Conservation (phyloP, 1,140 invertebrate genomes). For the Spodoptera litura region DNA sequence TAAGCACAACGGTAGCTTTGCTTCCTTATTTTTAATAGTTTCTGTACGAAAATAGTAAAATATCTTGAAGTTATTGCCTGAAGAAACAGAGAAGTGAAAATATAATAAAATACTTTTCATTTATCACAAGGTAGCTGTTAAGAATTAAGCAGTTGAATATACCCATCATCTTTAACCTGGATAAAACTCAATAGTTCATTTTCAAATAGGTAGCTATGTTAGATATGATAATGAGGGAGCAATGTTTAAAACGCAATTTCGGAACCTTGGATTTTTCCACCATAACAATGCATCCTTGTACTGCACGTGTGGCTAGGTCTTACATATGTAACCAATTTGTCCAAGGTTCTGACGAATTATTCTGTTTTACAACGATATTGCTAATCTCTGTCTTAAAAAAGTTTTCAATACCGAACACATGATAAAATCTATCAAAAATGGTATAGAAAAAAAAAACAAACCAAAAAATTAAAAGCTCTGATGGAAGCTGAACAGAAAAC, state of each 20-base stretch:
- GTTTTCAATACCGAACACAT: too few relatives aligned
- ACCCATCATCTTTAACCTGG: neutral
- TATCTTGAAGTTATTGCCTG: neutral
- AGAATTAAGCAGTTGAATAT: too few relatives aligned
- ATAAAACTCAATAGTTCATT: too few relatives aligned
- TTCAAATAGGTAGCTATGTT: too few relatives aligned
- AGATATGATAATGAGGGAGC: neutral
- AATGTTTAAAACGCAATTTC: conserved; percentile 5
- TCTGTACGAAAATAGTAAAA: too few relatives aligned
- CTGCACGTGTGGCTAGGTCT: conserved; percentile 4
- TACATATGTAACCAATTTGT: neutral
- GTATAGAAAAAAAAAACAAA: too few relatives aligned
- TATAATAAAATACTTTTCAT: too few relatives aligned
- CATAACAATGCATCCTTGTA: neutral
- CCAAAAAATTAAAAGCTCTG: too few relatives aligned
- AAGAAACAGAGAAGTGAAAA: neutral
- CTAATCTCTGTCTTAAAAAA: neutral
- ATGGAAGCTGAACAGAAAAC: too few relatives aligned
- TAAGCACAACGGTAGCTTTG: conserved; percentile 1
- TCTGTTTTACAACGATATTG: neutral
- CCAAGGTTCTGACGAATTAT: neutral
- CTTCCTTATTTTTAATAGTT: too few relatives aligned
- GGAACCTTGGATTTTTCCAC: neutral
- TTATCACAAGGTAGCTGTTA: too few relatives aligned
- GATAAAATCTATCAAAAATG: too few relatives aligned